These are phyloP conservation scores for Apogon hyalosoma DNA, from an alignment of 2,797 vertebrate genomes.

Conservation along the genomic window DNA sequence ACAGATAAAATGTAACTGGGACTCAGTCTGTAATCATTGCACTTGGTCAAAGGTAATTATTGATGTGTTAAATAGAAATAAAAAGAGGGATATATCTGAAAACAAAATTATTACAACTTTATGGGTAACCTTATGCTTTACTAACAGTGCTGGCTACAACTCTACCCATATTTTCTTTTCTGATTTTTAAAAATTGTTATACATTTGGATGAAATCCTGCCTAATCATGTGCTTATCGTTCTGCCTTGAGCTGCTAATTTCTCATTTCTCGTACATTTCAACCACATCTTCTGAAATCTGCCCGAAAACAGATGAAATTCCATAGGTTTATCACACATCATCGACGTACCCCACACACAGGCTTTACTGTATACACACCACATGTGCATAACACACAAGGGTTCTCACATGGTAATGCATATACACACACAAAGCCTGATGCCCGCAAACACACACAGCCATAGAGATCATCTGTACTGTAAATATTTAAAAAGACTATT, in stretches of 20 bases:
- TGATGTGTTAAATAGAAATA: too few species aligned
- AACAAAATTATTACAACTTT: too few species aligned
- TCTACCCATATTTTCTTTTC: too few species aligned
- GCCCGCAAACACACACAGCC: constrained; percentile 52
- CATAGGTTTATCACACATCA: constrained; percentile 6
- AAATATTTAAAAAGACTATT: constrained; percentile 85
- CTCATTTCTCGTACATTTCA: neutral
- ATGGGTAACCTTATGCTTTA: too few species aligned
- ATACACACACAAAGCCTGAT: constrained; percentile 21
- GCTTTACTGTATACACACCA: constrained; percentile 15
- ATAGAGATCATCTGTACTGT: constrained; percentile 70
- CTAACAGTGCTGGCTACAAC: too few species aligned
- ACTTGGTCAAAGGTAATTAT: too few species aligned
- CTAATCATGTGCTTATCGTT: too few species aligned
- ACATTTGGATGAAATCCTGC: too few species aligned
- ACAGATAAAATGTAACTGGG: too few species aligned
- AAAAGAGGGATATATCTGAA: too few species aligned
- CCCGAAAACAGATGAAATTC: constrained; percentile 6
- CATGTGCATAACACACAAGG: constrained; percentile 29
- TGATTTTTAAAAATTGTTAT: too few species aligned
- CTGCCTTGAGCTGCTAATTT: neutral
- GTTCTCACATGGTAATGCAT: constrained; percentile 9
- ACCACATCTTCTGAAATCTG: neutral
- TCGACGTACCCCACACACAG: constrained; percentile 10
- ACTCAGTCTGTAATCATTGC: too few species aligned